Base-by-base conservation (phyloP, 2,113 vertebrate genomes). In the Psilopsiagon aurifrons region DNA sequence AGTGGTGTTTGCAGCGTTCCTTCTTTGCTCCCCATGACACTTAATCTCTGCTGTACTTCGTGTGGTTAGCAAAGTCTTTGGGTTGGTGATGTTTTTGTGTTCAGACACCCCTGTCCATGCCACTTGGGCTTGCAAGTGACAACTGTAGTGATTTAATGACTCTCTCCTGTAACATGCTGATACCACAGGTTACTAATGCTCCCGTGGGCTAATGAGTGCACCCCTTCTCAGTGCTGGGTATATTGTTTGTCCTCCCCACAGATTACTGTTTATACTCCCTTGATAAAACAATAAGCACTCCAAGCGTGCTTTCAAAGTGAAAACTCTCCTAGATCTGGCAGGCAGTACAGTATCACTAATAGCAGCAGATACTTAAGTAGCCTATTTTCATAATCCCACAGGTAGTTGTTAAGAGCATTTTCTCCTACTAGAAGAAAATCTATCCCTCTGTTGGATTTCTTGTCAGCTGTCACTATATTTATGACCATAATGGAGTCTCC, bases 361-460 rank as follows among this genome's bases (percentile, higher is more conserved):
- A 94, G 95, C 92, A 92, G 91, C 78, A 93, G 83, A 84, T 93
- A 91, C 85, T 96, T 95, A 96, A 89, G 76, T 88, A 94, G 57
- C 81, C 82, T 90, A 76, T 96, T 90, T 97, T 95, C 92, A 80
- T 97, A 96, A 95, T 97, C 94, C 96, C 95, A 66, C 87, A 93
- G 94, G 94, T 95, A 91, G 79, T 33, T 90, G 82, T 90, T 97
- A 95, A 94, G 91, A 96, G 86, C 69, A 47, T 87, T 97, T 97
- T 93, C 81, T 93, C 80, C 60, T 94, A 78, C 75, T 89, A 86
- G 86, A 85, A 95, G 87, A 95, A 78, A 35, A 92, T 84, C 67
- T 68, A 59, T 86, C 83, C 88, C 82, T 92, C 59, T 87, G 71
- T 92, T 97, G 94, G 96, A 90, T 70, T 96, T 77, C 79, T 94